Conservation (phyloP, 2,888 invertebrate genomes). For the Physocephala rufipes region DNA sequence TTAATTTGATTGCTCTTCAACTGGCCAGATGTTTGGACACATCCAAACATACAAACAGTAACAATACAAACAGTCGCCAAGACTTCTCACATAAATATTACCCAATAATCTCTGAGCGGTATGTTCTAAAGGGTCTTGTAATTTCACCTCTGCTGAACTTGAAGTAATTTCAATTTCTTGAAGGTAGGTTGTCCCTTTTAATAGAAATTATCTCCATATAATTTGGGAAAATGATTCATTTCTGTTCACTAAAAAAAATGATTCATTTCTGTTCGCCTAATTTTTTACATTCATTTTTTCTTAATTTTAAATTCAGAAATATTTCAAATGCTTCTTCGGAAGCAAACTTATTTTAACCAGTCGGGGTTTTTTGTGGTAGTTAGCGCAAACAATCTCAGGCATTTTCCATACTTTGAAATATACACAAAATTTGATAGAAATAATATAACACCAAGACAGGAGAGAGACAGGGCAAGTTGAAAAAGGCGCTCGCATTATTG, state of each 20-base stretch:
- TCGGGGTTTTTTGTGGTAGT: not conserved
- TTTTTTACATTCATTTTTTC: not conserved
- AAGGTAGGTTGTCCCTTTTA: slow-evolving; percentile 12
- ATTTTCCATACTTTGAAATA: too few relatives aligned
- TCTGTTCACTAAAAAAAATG: too few relatives aligned
- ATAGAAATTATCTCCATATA: slow-evolving; percentile 10
- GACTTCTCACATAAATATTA: too few relatives aligned
- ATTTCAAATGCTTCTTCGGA: not conserved
- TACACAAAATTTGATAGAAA: too few relatives aligned
- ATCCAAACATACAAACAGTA: too few relatives aligned
- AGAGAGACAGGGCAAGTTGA: not conserved
- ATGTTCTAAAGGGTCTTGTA: too few relatives aligned
- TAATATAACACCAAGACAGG: not conserved
- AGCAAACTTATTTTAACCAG: slow-evolving; percentile 10
- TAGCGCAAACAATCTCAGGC: too few relatives aligned
- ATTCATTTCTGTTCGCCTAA: slow-evolving; percentile 9
- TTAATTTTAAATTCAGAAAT: slow-evolving; percentile 6
- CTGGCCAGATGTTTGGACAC: too few relatives aligned
- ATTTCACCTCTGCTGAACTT: not conserved
- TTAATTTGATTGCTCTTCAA: too few relatives aligned
- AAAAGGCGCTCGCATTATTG: not conserved
- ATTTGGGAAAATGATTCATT: not conserved
- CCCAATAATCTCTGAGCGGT: too few relatives aligned
- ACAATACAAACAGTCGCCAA: too few relatives aligned
- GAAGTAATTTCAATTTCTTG: slow-evolving; percentile 2